These are phyloP conservation scores for Microtus californicus DNA, from an alignment of 2,797 vertebrate genomes.

Conservation along the genomic window DNA sequence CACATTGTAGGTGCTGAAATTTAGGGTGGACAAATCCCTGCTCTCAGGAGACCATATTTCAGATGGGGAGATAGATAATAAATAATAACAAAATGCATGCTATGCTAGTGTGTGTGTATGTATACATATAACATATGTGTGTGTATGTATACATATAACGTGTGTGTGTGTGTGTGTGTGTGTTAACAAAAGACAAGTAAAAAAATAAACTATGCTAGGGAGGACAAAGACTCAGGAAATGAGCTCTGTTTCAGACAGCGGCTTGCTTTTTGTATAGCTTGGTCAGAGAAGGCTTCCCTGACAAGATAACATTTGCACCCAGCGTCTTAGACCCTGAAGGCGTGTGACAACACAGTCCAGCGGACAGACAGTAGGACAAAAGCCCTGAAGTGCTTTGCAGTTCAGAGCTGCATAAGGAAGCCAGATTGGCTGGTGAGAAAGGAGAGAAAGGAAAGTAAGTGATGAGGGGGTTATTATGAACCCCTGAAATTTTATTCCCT, in stretches of 20 bases:
- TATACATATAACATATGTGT: no score
- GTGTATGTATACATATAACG: no score
- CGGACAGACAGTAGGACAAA: not conserved
- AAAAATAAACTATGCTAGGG: not conserved
- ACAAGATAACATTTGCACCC: not conserved
- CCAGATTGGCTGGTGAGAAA: not conserved
- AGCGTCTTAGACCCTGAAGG: not conserved
- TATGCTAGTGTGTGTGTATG: no score
- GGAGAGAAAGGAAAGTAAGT: constrained; percentile 3
- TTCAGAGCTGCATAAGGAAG: not conserved
- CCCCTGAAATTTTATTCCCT: not conserved
- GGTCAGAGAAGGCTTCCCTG: not conserved
- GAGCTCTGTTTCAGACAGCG: not conserved
- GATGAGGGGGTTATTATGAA: not conserved
- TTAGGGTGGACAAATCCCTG: not conserved
- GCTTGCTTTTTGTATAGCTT: not conserved
- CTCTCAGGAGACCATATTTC: not conserved
- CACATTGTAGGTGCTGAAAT: not conserved
- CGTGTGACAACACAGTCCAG: not conserved
- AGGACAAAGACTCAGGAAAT: not conserved
- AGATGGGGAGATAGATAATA: not conserved
- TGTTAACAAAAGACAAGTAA: no score
- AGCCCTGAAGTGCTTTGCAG: not conserved
- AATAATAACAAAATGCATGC: not conserved
- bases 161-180: no score